These are phyloP conservation scores for Anneissia japonica DNA, from an alignment of 35 echinoderm and acorn worm genomes.

Conservation along the genomic window DNA sequence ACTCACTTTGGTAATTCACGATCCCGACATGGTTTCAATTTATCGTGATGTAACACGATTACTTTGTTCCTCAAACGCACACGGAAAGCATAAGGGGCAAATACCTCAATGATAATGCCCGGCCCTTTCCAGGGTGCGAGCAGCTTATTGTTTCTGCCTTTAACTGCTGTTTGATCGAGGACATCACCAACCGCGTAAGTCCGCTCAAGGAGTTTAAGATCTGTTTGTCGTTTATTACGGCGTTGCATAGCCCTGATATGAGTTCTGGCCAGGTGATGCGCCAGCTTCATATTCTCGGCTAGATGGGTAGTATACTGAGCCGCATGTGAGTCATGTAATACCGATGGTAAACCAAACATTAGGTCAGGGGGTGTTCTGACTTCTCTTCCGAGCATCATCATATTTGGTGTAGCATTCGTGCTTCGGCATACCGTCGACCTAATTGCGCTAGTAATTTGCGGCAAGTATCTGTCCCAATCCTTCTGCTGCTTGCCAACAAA, in stretches of 20 bases:
- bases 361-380: slow-evolving; percentile 32
- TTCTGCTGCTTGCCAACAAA: slow-evolving; percentile 17
- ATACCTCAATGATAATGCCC: slow-evolving; percentile 9
- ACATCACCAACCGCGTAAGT: slow-evolving; percentile 22
- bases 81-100: slow-evolving; percentile 16
- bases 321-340: too few relatives aligned
- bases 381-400: slow-evolving; percentile 54
- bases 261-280: slow-evolving; percentile 19
- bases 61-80: slow-evolving; percentile 9
- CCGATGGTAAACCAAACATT: slow-evolving; percentile 11
- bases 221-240: slow-evolving; percentile 19
- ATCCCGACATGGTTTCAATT: slow-evolving; percentile 8
- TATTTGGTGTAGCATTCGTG: slow-evolving; percentile 40
- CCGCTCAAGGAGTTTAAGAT: not conserved
- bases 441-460: not conserved
- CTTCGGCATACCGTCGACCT: slow-evolving; percentile 30
- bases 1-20: not conserved
- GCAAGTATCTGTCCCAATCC: slow-evolving; percentile 15
- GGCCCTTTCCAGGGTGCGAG: slow-evolving; percentile 39
- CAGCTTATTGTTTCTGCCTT: slow-evolving; percentile 37
- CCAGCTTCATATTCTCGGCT: not conserved
- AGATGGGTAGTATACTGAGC: not conserved
- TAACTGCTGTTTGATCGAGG: slow-evolving; percentile 5
- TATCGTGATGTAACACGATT: slow-evolving; percentile 33
- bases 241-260: slow-evolving; percentile 15